Conservation (phyloP, 2,113 vertebrate species). For the Cromileptes altivelis region DNA sequence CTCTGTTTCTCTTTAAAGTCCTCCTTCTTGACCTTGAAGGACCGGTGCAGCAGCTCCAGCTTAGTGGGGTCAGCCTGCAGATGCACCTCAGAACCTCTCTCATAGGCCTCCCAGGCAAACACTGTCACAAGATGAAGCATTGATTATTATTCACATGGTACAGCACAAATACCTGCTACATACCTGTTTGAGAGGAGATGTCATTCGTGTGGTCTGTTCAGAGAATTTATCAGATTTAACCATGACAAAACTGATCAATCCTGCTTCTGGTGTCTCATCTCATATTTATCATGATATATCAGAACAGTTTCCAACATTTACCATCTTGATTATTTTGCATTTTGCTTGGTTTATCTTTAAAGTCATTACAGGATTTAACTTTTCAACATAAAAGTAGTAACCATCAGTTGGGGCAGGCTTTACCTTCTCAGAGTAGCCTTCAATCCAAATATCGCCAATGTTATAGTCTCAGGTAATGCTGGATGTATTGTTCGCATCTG, state of each 20-base stretch:
- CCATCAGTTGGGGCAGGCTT: background rate
- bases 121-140: constrained; percentile 81
- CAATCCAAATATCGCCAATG: no score
- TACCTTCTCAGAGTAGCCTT: background rate
- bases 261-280: background rate
- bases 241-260: background rate
- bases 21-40: constrained; percentile 99
- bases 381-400: background rate
- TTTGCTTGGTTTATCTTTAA: background rate
- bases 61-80: constrained; percentile 98
- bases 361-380: background rate
- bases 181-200: background rate
- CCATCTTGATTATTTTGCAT: no score
- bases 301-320: background rate
- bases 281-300: background rate
- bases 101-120: constrained; percentile 99
- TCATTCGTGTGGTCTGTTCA: background rate
- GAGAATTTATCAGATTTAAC: background rate
- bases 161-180: background rate
- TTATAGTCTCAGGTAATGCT: no score
- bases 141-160: background rate
- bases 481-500: no score
- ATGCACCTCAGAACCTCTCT: constrained; percentile 97
- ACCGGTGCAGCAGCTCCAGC: constrained; percentile 93
- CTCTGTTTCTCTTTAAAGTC: constrained; percentile 96